These are phyloP conservation scores for Cossypha heuglini DNA, from an alignment of 2,797 vertebrate species.

Conservation along the genomic window DNA sequence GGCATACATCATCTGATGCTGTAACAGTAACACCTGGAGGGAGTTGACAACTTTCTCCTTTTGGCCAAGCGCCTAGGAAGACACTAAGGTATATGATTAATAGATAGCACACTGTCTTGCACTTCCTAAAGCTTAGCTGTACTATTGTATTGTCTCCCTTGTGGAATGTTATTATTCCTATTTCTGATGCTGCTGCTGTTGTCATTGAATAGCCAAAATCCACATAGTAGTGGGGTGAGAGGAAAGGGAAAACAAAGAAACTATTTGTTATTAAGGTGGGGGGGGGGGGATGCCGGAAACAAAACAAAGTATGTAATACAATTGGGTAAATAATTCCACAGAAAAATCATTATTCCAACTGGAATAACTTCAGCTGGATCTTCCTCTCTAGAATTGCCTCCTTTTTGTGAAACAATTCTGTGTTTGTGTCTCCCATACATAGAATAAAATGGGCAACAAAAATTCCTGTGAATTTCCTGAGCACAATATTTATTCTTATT, in stretches of 20 bases:
- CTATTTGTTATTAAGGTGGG: background rate
- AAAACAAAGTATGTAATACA: background rate
- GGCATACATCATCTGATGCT: constrained; percentile 30
- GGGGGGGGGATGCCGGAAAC: background rate
- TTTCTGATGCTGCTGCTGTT: background rate
- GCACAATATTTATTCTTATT: background rate
- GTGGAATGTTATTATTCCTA: background rate
- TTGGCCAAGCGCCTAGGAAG: constrained; percentile 55
- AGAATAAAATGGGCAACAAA: background rate
- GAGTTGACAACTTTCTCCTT: constrained; percentile 27
- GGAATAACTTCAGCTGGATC: background rate
- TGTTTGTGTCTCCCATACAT: background rate
- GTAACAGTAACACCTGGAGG: constrained; percentile 38
- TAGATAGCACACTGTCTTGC: background rate
- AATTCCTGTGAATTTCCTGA: background rate
- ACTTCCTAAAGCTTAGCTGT: background rate
- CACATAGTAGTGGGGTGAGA: background rate
- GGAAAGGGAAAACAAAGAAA: background rate
- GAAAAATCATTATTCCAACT: background rate
- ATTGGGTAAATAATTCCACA: background rate
- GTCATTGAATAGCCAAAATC: background rate
- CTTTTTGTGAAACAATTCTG: background rate
- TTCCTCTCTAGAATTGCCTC: background rate
- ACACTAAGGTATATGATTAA: constrained; percentile 37
- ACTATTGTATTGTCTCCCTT: background rate